Base-by-base conservation (phyloP, 2,797 vertebrate species). In the Onychomys leucogaster region DNA sequence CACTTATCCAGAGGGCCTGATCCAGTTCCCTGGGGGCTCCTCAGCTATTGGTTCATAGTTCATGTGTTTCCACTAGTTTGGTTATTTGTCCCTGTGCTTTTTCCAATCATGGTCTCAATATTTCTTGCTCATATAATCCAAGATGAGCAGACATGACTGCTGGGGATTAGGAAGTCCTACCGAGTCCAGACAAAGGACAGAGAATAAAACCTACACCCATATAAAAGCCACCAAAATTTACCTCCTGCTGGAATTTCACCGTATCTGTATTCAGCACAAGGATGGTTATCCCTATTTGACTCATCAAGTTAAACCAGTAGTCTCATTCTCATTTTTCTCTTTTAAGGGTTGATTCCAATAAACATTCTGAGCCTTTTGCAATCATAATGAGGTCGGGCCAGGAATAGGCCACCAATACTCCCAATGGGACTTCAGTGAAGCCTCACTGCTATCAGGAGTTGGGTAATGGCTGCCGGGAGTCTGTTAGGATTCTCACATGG, bases 291-390 rank as follows among this genome's bases (percentile, higher is more conserved):
- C 37, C 63, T 55, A 73, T 59, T 61, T 87, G 75, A 95, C 43
- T 89, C 43, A 86, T 19, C 29, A 81, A 80, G 17, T 89, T 76
- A 87, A 94, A 85, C 49, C 46, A 57, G 91, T 27, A 89, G 37
- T 71, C 43, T 63, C 4, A 5, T 71, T 91, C 85, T 52, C 61
- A 84, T 37, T 92, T 81, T 92, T 92, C 85, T 94, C 65, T 37
- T 91, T 52, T 57, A 85, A 93, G 46, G 59, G 71, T 93, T 52
- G 83, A 90, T 93, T 75, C 89, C 25, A 88, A 87, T 52, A 84
- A 87, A 91, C 32, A 37, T 37, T 91, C 59, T 80, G 80, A 91
- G 57, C 59, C 49, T 92, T 84, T 86, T 81, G 46, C 76, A 93
- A 78, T 19, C 3, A 5, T 43, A 76, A 32, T 81, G 82, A 67